Evolutionary conservation across 2,113 vertebrate genomes (phyloP).

Genomic region (Prionailurus viverrinus): DNA sequence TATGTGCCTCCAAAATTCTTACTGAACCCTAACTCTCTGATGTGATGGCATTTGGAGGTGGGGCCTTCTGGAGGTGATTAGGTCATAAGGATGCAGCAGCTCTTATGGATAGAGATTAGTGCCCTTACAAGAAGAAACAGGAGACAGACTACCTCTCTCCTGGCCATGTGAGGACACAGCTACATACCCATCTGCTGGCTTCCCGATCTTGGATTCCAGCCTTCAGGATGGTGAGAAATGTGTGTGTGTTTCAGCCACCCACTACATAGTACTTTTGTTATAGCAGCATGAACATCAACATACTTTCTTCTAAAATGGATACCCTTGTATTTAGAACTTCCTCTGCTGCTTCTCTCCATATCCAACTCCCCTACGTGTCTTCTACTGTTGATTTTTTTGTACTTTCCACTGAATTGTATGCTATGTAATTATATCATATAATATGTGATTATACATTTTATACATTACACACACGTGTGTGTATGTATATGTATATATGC

Average conservation of each 20-base stretch:
- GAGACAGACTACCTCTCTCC: not conserved
- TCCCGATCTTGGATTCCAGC: not conserved
- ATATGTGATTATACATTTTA: not conserved
- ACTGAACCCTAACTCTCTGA: not conserved
- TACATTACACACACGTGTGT: no score
- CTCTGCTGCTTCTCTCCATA: not conserved
- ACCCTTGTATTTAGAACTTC: rapidly evolving
- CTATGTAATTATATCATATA: not conserved
- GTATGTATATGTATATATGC: no score
- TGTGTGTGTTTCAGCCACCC: not conserved
- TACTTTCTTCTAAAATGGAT: not conserved
- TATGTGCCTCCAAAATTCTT: not conserved
- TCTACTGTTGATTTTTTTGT: not conserved
- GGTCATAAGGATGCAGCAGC: no score
- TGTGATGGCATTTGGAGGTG: not conserved
- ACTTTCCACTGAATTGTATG: not conserved
- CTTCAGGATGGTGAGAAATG: not conserved
- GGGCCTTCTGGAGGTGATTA: not conserved
- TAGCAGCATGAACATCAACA: not conserved
- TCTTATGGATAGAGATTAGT: not conserved
- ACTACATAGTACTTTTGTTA: not conserved
- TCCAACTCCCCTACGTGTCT: not conserved
- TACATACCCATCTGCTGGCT: not conserved
- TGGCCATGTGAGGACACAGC: not conserved
- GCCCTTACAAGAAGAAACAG: not conserved